A percentile compares a stretch with the other conserved stretches of the same genome.
phyloP scores from a whole-genome alignment of 2,888 invertebrate genomes.

The Aporophyla nigra region DNA sequence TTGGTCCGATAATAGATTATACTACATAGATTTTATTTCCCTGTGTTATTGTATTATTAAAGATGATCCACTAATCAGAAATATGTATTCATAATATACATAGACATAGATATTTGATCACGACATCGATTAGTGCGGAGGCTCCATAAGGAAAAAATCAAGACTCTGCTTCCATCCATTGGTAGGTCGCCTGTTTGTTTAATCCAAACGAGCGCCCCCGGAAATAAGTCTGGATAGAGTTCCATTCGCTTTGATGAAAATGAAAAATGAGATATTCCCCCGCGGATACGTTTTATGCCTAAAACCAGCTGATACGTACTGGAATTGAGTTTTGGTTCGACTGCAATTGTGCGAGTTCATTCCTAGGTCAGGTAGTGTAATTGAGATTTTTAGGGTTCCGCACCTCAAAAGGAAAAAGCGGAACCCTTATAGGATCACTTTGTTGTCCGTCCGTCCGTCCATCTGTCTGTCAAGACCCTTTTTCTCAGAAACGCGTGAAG shows the following conservation, averaged over 20 bases:
- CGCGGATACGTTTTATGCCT: constrained; percentile 44
- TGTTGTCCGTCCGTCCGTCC: no score
- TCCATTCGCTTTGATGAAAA: constrained; percentile 65
- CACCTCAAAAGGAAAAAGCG: no score
- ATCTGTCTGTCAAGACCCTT: no score
- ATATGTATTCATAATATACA: constrained; percentile 66
- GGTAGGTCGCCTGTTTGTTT: constrained; percentile 82
- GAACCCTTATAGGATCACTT: no score
- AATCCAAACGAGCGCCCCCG: constrained; percentile 84
- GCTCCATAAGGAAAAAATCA: constrained; percentile 85
- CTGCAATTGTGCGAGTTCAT: not conserved
- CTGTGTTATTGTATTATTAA: no score
- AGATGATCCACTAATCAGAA: constrained; percentile 45
- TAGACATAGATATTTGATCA: constrained; percentile 77
- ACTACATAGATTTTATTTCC: no score
- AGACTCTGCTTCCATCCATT: constrained; percentile 70
- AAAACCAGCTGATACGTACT: constrained; percentile 18
- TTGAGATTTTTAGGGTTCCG: no score
- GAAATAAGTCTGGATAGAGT: constrained; percentile 84
- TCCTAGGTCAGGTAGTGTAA: no score
- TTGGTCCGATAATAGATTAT: no score
- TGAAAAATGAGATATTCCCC: constrained; percentile 49
- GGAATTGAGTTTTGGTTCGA: constrained; percentile 13
- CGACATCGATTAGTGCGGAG: constrained; percentile 79
- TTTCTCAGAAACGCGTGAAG: no score